These are phyloP conservation scores for Drosophila neonasuta DNA, from an alignment of 2,888 invertebrate genomes.

Conservation along the genomic window DNA sequence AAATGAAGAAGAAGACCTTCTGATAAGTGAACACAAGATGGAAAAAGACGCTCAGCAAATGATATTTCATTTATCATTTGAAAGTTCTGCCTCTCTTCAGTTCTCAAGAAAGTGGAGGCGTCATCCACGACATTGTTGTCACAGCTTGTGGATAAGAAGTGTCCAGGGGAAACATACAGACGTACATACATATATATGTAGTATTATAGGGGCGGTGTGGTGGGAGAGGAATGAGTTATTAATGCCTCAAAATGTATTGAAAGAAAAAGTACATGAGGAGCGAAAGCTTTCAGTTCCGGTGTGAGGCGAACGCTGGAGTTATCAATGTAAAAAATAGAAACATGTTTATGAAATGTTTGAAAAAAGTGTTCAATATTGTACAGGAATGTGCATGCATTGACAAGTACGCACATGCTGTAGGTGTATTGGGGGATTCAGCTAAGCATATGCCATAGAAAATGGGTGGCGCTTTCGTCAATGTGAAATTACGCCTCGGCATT, in stretches of 20 bases:
- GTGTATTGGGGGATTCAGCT: background rate
- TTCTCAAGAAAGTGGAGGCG: conserved; percentile 54
- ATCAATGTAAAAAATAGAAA: conserved; percentile 71
- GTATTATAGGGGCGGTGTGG: background rate
- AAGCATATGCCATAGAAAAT: conserved; percentile 45
- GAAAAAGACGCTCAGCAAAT: conserved; percentile 57
- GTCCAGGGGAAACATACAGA: no score
- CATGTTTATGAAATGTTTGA: conserved; percentile 74
- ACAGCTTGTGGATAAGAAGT: conserved; percentile 11
- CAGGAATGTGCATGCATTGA: background rate
- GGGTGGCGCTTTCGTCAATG: conserved; percentile 71
- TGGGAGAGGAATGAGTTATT: conserved; percentile 39
- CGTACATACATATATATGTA: no score
- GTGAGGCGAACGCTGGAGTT: conserved; percentile 29
- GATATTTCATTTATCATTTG: conserved; percentile 70
- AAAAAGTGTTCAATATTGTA: conserved; percentile 17
- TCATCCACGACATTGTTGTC: conserved; percentile 9
- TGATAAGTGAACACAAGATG: conserved; percentile 25
- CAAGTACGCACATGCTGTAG: background rate
- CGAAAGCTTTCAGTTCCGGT: conserved; percentile 64
- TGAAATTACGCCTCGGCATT: conserved; percentile 77
- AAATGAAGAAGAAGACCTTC: conserved; percentile 10
- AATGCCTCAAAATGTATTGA: conserved; percentile 40
- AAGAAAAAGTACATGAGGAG: conserved; percentile 25
- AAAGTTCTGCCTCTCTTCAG: conserved; percentile 3